These are phyloP conservation scores for Notolepis coatsorum DNA, from an alignment of 2,797 vertebrate species.

Conservation along the genomic window DNA sequence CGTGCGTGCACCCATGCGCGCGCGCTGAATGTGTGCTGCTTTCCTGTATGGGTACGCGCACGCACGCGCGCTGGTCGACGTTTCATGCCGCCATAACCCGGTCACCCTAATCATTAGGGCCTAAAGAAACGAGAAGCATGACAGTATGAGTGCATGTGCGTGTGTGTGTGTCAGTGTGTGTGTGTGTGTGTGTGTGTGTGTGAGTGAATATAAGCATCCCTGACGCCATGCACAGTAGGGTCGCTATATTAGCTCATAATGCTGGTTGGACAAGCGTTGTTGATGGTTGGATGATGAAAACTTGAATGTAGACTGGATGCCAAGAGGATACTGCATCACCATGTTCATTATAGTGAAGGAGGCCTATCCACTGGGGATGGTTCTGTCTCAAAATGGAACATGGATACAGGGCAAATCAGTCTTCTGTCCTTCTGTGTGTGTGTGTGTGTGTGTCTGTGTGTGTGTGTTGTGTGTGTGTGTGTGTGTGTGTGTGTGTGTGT, in stretches of 20 bases:
- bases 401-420: neutral
- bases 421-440: too few relatives aligned
- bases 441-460: neutral
- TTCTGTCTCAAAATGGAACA: neutral
- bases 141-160: conserved; percentile 6
- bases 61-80: conserved; percentile 37
- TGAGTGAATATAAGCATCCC: too few relatives aligned
- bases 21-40: conserved; percentile 13
- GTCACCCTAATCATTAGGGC: conserved; percentile 45
- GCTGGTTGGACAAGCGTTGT: too few relatives aligned
- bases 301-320: neutral
- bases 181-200: conserved; percentile 7
- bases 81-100: conserved; percentile 55
- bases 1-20: too few relatives aligned
- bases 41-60: conserved; percentile 27
- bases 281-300: neutral
- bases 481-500: conserved; percentile 14
- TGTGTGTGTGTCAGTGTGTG: conserved; percentile 14
- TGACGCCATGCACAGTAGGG: too few relatives aligned
- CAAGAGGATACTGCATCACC: neutral
- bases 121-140: conserved; percentile 45
- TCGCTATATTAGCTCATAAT: too few relatives aligned
- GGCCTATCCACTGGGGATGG: neutral
- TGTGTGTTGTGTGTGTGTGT: conserved; percentile 3
- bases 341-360: neutral